A percentile compares a stretch with the other conserved stretches of the same genome.
Evolutionary conservation across 35 echinoderm and acorn worm species (phyloP).

Genomic region (Nesometra sesokonis): DNA sequence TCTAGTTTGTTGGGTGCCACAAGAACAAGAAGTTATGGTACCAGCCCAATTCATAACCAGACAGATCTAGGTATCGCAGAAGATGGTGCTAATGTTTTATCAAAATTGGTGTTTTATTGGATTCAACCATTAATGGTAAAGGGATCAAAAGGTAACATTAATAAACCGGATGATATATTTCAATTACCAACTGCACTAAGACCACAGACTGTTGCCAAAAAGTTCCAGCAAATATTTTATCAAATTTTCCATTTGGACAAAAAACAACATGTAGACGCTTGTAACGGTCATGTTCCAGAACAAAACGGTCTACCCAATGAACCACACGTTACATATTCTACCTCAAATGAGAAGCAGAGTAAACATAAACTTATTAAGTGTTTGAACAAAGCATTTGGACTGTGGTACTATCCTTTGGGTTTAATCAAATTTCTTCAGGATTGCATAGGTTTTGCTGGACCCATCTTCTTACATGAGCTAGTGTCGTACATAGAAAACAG

Average conservation of each 20-base stretch:
- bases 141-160: constrained; percentile 65
- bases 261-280: neutral
- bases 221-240: constrained; percentile 42
- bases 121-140: constrained; percentile 71
- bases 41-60: neutral
- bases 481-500: constrained; percentile 70
- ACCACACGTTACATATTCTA: neutral
- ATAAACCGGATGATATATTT: constrained; percentile 66
- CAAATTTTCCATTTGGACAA: neutral
- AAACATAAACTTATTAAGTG: constrained; percentile 45
- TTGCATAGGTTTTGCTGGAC: constrained; percentile 66
- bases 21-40: neutral
- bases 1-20: neutral
- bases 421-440: constrained; percentile 71
- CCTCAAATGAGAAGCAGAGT: neutral
- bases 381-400: constrained; percentile 60
- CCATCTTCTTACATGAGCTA: constrained; percentile 71
- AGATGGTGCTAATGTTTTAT: constrained; percentile 53
- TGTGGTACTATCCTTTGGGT: constrained; percentile 61
- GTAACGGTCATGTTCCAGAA: neutral
- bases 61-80: constrained; percentile 71
- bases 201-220: constrained; percentile 28
- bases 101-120: constrained; percentile 67
- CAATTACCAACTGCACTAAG: constrained; percentile 46
- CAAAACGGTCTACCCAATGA: neutral